phyloP scores from a whole-genome alignment of 2,797 vertebrate genomes.

The Morus bassanus region DNA sequence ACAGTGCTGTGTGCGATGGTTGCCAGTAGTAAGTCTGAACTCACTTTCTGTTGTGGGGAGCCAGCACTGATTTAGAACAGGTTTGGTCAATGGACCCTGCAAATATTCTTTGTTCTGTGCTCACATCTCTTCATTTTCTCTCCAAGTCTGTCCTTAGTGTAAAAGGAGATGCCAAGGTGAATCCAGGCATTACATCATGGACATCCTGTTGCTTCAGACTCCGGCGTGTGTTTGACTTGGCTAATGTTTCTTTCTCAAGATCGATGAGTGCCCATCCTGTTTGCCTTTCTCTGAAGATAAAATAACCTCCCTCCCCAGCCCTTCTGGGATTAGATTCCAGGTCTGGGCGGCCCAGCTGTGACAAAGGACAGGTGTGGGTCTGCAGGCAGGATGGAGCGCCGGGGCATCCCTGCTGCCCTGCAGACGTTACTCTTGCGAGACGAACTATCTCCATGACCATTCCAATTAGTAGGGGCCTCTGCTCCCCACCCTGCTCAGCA shows the following conservation, averaged over 20 bases:
- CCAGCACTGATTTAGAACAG: not conserved
- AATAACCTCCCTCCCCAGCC: conserved; percentile 17
- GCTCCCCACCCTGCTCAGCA: not conserved
- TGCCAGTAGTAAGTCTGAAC: not conserved
- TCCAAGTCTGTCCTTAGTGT: not conserved
- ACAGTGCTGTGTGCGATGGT: not conserved
- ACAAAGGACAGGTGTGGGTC: conserved; percentile 72
- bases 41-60: not conserved
- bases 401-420: not conserved
- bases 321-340: conserved; percentile 17
- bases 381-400: not conserved
- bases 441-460: not conserved
- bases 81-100: not conserved
- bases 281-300: conserved; percentile 62
- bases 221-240: conserved; percentile 74
- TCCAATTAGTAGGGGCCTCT: not conserved
- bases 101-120: not conserved
- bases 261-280: conserved; percentile 31
- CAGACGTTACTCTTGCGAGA: not conserved
- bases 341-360: conserved; percentile 64
- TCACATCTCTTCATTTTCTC: not conserved
- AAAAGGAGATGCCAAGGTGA: conserved; percentile 45
- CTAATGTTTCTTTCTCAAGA: conserved; percentile 41
- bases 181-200: conserved; percentile 25
- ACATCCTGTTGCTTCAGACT: conserved; percentile 78